phyloP scores from a whole-genome alignment of 2,113 vertebrate genomes.

The Psilopsiagon aurifrons region DNA sequence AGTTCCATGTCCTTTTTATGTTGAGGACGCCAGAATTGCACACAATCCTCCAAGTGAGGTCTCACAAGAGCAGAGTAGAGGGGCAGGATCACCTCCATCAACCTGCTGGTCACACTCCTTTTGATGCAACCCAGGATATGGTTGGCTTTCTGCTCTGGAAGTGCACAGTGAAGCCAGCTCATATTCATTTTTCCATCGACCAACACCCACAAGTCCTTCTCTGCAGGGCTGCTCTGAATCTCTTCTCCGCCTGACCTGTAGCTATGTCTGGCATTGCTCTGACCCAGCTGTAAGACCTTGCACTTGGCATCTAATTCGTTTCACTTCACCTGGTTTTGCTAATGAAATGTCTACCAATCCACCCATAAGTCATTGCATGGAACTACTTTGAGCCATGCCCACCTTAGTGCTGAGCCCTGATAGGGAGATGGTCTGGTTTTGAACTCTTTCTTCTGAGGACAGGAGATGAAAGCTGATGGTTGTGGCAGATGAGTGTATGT shows the following conservation, averaged over 20 bases:
- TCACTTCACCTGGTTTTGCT: neutral
- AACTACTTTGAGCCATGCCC: neutral
- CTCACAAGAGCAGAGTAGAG: too few relatives aligned
- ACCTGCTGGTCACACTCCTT: too few relatives aligned
- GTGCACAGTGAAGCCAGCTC: too few relatives aligned
- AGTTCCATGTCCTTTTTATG: too few relatives aligned
- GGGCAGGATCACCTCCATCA: too few relatives aligned
- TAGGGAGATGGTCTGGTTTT: neutral
- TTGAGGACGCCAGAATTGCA: too few relatives aligned
- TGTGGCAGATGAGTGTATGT: neutral
- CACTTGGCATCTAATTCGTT: neutral
- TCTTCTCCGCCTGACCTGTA: neutral
- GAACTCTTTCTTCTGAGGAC: neutral
- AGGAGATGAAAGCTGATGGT: neutral
- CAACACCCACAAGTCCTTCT: too few relatives aligned
- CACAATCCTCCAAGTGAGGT: too few relatives aligned
- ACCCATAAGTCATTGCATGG: neutral
- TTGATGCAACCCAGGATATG: too few relatives aligned
- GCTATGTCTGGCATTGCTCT: neutral
- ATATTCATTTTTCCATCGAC: too few relatives aligned
- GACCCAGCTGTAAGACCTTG: neutral
- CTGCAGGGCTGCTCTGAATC: too few relatives aligned
- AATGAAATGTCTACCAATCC: neutral
- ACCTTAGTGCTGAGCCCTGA: neutral
- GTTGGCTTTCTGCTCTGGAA: too few relatives aligned